Base-by-base conservation (phyloP, 2,797 vertebrate species). In the Bradypodion pumilum region DNA sequence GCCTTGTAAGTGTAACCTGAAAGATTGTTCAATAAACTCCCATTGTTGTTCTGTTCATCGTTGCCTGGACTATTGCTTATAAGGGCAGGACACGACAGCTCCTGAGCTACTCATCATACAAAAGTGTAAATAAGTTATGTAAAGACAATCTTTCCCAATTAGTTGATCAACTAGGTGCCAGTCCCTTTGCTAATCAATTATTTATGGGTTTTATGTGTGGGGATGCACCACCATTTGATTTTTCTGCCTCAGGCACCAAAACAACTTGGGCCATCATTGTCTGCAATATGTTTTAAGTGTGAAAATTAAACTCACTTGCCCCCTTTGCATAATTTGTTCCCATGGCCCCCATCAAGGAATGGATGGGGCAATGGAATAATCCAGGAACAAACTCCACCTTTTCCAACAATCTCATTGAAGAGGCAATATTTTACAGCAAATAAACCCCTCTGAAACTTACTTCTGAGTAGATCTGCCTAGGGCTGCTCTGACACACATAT, bases 251-350 rank as follows among this genome's bases (percentile, higher is more conserved):
- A 32, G 73, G 78, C 63, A 37, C 35, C 73, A 19, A 69, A 66
- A 60, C 15, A 29, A 76, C 52, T 74, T 70, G 42, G 44, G 21
- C 42, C 56, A 7, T 62, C 65, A 76, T 60, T 81, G 73, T 81
- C 78, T 81, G 32, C n/a, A 62, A 49, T 15, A 29, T 69, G 63
- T 49, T 76, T 81, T 49, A 69, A 46, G 75, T 81, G 81, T 81
- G 78, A 52, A 81, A 81, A 85, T 81, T 49, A 37, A 81, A 56
- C 42, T 68, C 32, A 85, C 68, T 76, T 76, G 62, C 70, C 74
- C 69, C 60, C 44, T 74, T 56, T 80, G 72, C 52, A 81, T 76
- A 74, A 85, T 74, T 66, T 70, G 81, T 76, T 69, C 78, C 68
- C 52, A 60, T 49, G n/a, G 25, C 42, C 73, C 52, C 66, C 81